Evolutionary conservation across 2,113 vertebrate species (phyloP).

Genomic region (Apistogramma diplotaenia): DNA sequence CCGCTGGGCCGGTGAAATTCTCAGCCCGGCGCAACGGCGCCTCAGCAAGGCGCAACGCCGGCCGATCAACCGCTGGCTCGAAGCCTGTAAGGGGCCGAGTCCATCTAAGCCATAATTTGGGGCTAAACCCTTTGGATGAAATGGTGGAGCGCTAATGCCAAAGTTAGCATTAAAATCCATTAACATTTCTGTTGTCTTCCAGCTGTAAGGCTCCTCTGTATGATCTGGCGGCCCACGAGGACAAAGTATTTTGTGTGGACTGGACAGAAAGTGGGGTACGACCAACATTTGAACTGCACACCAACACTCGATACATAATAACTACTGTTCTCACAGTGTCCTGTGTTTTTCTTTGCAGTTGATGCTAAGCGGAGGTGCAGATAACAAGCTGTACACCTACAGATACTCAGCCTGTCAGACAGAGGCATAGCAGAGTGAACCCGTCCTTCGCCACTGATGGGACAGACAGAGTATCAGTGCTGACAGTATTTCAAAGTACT

Average conservation of each 20-base stretch:
- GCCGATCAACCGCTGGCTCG: too few relatives aligned
- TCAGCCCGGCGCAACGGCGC: too few relatives aligned
- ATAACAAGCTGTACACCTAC: constrained; percentile 98
- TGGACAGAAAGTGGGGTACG: constrained; percentile 96
- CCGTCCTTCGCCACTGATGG: background rate
- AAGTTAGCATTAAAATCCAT: background rate
- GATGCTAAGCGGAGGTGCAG: constrained; percentile 94
- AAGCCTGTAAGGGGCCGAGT: too few relatives aligned
- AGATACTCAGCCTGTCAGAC: constrained; percentile 82
- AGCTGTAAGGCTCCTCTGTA: constrained; percentile 96
- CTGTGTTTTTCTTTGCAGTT: constrained; percentile 73
- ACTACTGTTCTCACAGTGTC: background rate
- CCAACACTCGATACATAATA: background rate
- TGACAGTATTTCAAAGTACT: background rate
- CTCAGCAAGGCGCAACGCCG: too few relatives aligned
- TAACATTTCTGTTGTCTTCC: constrained; percentile 13
- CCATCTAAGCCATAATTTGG: too few relatives aligned
- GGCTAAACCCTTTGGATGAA: too few relatives aligned
- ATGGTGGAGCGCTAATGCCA: too few relatives aligned
- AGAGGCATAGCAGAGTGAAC: constrained; percentile 76
- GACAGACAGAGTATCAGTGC: background rate
- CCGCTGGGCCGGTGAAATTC: too few relatives aligned
- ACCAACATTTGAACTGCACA: background rate
- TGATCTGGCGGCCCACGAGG: constrained; percentile 94
- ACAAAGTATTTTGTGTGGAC: constrained; percentile 95